Conservation (phyloP, 1,140 invertebrate species). For the Caerostris darwini region DNA sequence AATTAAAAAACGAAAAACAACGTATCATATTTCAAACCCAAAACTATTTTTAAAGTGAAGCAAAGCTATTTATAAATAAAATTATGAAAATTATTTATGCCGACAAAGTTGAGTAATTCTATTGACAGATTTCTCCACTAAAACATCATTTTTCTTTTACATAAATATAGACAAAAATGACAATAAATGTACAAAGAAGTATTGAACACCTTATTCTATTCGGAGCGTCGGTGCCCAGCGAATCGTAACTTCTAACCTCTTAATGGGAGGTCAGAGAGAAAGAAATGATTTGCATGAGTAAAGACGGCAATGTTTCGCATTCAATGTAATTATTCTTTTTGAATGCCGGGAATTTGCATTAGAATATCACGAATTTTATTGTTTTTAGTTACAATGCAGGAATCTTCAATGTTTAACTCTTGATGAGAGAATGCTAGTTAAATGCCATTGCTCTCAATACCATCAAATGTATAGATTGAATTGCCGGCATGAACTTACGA, state of each 20-base stretch:
- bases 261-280: constrained; percentile 51
- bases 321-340: constrained; percentile 54
- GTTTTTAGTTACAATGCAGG: constrained; percentile 39
- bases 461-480: constrained; percentile 21
- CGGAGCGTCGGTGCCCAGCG: not conserved
- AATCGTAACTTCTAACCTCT: constrained; percentile 62
- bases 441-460: constrained; percentile 42
- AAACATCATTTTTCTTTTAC: constrained; percentile 1
- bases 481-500: constrained; percentile 20
- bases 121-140: not conserved
- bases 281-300: constrained; percentile 69
- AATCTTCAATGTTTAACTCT: constrained; percentile 44
- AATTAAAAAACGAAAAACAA: no score
- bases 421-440: constrained; percentile 46
- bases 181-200: not conserved
- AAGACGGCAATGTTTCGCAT: not conserved
- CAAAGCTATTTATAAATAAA: not conserved
- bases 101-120: not conserved
- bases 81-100: not conserved
- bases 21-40: no score
- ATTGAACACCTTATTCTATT: constrained; percentile 34
- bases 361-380: constrained; percentile 60
- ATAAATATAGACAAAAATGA: constrained; percentile 36
- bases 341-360: constrained; percentile 52
- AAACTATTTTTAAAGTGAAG: no score